Evolutionary conservation across 2,113 vertebrate genomes (phyloP), one percentile per base, ranked within the genome.

Genomic region (Kryptolebias marmoratus): DNA sequence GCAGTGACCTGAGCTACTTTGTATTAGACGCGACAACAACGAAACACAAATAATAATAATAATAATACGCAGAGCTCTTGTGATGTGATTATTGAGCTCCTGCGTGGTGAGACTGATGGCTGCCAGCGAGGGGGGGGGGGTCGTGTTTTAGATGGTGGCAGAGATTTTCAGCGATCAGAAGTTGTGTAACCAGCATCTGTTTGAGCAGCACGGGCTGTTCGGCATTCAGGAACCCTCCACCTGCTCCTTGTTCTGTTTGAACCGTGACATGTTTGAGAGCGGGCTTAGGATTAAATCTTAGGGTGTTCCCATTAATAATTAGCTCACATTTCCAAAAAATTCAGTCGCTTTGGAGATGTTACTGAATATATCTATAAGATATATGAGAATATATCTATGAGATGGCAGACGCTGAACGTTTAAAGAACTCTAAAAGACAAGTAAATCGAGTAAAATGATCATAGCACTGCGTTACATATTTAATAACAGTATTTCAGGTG

Each of bases 111-210:
- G 27, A 69, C 49, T 79, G 78, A 64, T 70, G 63, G 56, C 48
- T 77, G 71, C 83, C 69, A 73, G 81, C 63, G n/a, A n/a, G n/a
- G n/a, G n/a, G n/a, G n/a, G 9, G 80, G 81, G 71, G 49, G 64
- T 60, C 9, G 11, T 77, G 80, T 66, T 73, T 68, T 56, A 64
- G 80, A 68, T 79, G 80, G 68, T 85, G 73, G 71, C 64, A 75
- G 81, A 83, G 63, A 82, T 85, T 80, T 87, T 77, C 28, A 11
- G 73, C 72, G 76, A 86, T 85, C 83, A 83, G 73, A 81, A 78
- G 75, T 48, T 75, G 74, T 76, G 77, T 61, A 53, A 53, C 58
- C 74, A 83, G 89, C 87, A 91, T 89, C 87, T 90, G 89, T 88
- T 83, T 79, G 84, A 83, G 63, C 85, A 87, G 87, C 88, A 77